Evolutionary conservation across 2,113 vertebrate genomes (phyloP).

Genomic region (Lophotis ruficrista): DNA sequence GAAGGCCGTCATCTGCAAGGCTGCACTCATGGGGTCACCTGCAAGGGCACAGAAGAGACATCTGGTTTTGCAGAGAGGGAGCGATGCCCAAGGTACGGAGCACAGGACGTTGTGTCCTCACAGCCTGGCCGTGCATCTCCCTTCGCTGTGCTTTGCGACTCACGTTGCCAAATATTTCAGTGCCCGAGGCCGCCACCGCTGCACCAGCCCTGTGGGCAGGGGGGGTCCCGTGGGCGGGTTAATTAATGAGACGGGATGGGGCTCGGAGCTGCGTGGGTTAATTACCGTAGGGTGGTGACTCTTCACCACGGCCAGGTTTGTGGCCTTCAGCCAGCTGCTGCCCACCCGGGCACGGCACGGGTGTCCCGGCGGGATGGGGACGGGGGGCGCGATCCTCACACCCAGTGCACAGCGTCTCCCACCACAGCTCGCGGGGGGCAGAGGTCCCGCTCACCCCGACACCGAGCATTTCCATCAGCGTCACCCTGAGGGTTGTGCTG

Average conservation of each 20-base stretch:
- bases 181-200: neutral
- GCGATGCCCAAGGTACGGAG: neutral
- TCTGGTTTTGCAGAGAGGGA: neutral
- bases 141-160: neutral
- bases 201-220: neutral
- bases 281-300: neutral
- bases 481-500: too few species aligned
- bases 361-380: neutral
- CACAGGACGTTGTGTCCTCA: neutral
- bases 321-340: neutral
- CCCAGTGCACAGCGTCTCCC: fast-evolving
- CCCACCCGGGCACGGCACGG: neutral
- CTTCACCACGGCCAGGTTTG: neutral
- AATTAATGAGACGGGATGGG: neutral
- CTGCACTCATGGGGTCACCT: constrained; percentile 52
- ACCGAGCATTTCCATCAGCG: neutral
- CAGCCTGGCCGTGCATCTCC: neutral
- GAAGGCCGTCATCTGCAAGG: constrained; percentile 53
- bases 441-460: neutral
- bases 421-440: neutral
- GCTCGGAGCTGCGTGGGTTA: neutral
- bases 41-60: neutral
- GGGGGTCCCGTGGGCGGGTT: fast-evolving
- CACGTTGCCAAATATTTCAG: neutral
- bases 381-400: fast-evolving